phyloP scores from a whole-genome alignment of 1,140 invertebrate genomes.

The Ceratina japonica region DNA sequence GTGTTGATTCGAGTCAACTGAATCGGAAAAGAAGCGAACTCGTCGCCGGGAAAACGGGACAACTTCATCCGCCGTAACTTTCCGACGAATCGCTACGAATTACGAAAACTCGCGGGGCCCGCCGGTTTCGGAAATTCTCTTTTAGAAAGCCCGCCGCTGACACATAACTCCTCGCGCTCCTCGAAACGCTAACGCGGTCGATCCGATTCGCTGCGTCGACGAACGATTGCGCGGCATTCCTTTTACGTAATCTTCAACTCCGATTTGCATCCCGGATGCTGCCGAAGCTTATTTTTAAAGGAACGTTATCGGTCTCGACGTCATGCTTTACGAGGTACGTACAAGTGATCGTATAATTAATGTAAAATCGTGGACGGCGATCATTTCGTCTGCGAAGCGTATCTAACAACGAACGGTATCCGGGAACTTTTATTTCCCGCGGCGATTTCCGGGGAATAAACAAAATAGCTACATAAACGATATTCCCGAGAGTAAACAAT shows the following conservation, averaged over 20 bases:
- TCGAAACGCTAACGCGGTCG: constrained; percentile 13
- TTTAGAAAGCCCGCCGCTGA: constrained; percentile 17
- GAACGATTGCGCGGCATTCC: not conserved
- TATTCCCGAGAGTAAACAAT: not conserved
- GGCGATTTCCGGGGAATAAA: too few species aligned
- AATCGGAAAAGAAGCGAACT: not conserved
- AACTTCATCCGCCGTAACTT: constrained; percentile 46
- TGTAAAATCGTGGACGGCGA: too few species aligned
- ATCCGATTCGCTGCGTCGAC: constrained; percentile 13
- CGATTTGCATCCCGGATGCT: not conserved
- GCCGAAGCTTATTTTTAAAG: not conserved
- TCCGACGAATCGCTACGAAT: constrained; percentile 38
- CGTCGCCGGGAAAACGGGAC: constrained; percentile 49
- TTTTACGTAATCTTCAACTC: not conserved
- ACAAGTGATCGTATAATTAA: too few species aligned
- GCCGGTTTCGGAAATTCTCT: constrained; percentile 40
- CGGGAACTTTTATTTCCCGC: too few species aligned
- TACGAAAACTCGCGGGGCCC: constrained; percentile 30
- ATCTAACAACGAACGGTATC: too few species aligned
- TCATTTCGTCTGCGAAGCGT: too few species aligned
- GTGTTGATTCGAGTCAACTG: constrained; percentile 20
- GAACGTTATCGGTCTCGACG: too few species aligned
- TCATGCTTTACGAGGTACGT: not conserved
- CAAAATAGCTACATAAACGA: too few species aligned
- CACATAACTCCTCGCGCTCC: not conserved